phyloP scores from a whole-genome alignment of 2,113 vertebrate species.

The Caracal caracal region DNA sequence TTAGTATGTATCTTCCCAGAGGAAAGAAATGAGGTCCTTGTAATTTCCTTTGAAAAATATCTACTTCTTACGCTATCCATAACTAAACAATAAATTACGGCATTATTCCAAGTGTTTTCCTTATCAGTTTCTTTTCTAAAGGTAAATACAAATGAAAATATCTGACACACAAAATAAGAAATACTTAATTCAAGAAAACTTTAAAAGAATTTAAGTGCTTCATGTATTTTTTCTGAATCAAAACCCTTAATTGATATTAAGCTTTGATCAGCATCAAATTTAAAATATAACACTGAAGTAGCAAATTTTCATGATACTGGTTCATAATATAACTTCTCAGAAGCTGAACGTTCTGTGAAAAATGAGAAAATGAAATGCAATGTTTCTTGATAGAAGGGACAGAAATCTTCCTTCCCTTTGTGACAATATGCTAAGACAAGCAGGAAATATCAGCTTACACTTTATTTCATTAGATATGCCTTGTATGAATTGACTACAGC shows the following conservation, averaged over 20 bases:
- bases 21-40: background rate
- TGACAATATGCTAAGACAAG: constrained; percentile 13
- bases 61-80: background rate
- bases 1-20: background rate
- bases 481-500: background rate
- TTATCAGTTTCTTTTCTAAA: background rate
- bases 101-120: background rate
- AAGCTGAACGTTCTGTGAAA: constrained; percentile 32
- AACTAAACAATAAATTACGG: background rate
- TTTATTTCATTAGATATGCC: background rate
- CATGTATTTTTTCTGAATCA: constrained; percentile 25
- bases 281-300: background rate
- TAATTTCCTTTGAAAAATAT: constrained; percentile 22
- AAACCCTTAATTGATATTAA: constrained; percentile 49
- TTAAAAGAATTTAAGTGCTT: constrained; percentile 21
- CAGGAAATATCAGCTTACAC: background rate
- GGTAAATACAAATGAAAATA: constrained; percentile 19
- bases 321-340: constrained; percentile 25
- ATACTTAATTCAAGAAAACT: constrained; percentile 12
- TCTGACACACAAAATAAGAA: constrained; percentile 41
- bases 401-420: background rate
- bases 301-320: background rate
- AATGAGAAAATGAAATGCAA: constrained; percentile 28
- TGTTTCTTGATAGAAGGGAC: background rate
- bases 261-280: constrained; percentile 8